Evolutionary conservation across 2,797 vertebrate genomes (phyloP), one percentile per base, ranked within the genome.

Genomic region (Fratercula arctica): DNA sequence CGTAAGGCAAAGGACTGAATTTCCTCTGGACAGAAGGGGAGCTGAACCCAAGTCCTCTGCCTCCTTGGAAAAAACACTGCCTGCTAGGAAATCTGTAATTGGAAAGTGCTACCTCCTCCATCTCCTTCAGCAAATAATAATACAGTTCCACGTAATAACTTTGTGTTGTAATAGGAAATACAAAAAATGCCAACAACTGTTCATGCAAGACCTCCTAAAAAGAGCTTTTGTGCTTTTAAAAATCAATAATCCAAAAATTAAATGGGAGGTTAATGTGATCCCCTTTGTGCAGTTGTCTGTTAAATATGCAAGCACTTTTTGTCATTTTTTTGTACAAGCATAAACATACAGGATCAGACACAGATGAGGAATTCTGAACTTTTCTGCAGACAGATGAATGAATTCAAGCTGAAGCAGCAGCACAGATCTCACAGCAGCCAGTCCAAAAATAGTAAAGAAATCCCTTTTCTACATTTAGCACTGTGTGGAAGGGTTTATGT

Each of bases 371-470:
- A 86, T 54, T 83, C 63, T 68, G 45, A 94, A 94, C 88, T 89
- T 76, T 60, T 35, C 78, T 80, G 72, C 69, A 80, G 79, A 59
- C 46, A 85, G 50, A 88, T 67, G 78, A 96, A 92, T 59, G 80
- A 93, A 92, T 90, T 93, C 85, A 59, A 77, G 56, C 88, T 85
- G 86, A 83, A 92, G 72, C 26, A 60, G 88, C 45, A 93, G 68
- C 61, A 63, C 15, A 51, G 53, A 89, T 72, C 57, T 59, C 72
- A 11, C 69, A 93, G 61, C 69, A 83, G 78, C 85, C 94, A 72
- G 61, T 46, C 84, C 75, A 68, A 81, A 94, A 95, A 94, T 69
- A 95, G 72, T 26, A 41, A 82, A 95, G 91, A 91, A 92, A 92
- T 85, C 64, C 64, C 23, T 92, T 96, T 95, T 85, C 78, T 80